Percentiles rank a stretch among this genome's conserved stretches.
Conservation (phyloP, 1,140 invertebrate species). For the Bombus confusus region DNA sequence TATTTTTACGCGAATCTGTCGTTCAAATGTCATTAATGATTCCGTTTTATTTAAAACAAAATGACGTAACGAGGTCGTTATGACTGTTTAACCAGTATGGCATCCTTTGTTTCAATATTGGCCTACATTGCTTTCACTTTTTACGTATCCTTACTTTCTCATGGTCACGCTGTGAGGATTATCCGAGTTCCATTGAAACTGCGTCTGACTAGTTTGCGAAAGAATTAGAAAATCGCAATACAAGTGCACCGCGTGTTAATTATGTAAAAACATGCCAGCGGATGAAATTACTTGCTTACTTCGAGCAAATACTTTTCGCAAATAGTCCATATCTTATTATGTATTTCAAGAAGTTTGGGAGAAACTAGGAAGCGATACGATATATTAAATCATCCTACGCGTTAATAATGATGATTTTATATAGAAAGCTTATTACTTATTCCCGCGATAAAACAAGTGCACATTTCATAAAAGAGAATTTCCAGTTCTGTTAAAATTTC, state of each 20-base stretch:
- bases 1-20: neutral
- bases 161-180: slow-evolving; percentile 64
- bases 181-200: slow-evolving; percentile 58
- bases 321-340: no score
- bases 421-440: no score
- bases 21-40: neutral
- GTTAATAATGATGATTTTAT: no score
- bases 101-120: slow-evolving; percentile 55
- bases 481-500: no score
- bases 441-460: no score
- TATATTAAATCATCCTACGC: neutral
- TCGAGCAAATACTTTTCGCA: neutral
- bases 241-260: neutral
- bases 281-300: neutral
- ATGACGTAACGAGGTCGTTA: neutral
- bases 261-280: slow-evolving; percentile 21
- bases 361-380: no score
- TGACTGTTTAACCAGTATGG: slow-evolving; percentile 42
- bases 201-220: slow-evolving; percentile 43
- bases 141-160: slow-evolving; percentile 64
- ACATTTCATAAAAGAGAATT: no score
- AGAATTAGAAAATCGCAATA: slow-evolving; percentile 51
- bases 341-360: no score
- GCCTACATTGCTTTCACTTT: slow-evolving; percentile 68
- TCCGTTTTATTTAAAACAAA: neutral